These are phyloP conservation scores for Melanaphis sacchari DNA, from an alignment of 1,140 invertebrate genomes.

Conservation along the genomic window DNA sequence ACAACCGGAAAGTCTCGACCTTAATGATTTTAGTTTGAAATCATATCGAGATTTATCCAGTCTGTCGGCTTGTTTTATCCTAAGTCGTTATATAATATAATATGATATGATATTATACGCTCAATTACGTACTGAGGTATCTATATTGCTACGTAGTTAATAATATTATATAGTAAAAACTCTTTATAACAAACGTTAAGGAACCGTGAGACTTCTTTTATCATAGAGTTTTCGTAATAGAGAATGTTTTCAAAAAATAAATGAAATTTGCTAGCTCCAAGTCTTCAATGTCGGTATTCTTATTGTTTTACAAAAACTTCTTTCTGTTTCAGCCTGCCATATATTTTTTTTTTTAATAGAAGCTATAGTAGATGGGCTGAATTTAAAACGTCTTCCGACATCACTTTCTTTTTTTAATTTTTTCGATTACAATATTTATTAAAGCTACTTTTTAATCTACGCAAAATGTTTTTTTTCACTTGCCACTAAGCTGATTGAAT, in stretches of 20 bases:
- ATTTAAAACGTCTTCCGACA: constrained; percentile 71
- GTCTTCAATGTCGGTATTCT: constrained; percentile 29
- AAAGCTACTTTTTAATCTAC: background rate
- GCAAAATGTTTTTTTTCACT: background rate
- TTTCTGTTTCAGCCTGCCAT: background rate
- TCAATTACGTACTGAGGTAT: background rate
- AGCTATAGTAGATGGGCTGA: background rate
- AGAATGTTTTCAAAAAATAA: too few species aligned
- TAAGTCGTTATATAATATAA: background rate
- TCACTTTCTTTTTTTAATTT: constrained; percentile 79
- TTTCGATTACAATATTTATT: constrained; percentile 71
- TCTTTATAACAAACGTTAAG: too few species aligned
- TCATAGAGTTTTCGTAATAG: too few species aligned
- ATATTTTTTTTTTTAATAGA: constrained; percentile 7
- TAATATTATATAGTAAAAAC: background rate
- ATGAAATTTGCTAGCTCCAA: constrained; percentile 45
- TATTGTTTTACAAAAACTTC: background rate
- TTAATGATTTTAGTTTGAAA: background rate
- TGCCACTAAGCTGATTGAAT: background rate
- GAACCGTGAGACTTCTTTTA: too few species aligned
- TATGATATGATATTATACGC: background rate
- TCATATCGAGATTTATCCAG: background rate
- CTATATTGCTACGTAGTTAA: background rate
- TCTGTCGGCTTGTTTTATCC: background rate
- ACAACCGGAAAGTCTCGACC: background rate